phyloP scores from a whole-genome alignment of 35 echinoderm and acorn worm genomes.

The Diadema setosum region DNA sequence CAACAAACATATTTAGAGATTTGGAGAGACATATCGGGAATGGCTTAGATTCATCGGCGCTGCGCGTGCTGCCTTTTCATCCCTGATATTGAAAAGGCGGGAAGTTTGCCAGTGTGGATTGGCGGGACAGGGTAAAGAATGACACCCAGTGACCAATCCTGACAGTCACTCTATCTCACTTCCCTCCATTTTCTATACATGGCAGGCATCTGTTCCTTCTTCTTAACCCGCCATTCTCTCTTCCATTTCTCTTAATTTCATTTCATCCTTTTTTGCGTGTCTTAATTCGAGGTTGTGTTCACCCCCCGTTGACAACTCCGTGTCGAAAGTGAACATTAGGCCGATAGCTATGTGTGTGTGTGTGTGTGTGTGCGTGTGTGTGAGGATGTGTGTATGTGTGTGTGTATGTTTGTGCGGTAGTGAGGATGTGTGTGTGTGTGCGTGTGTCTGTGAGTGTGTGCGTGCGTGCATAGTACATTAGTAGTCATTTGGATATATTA shows the following conservation, averaged over 20 bases:
- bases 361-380: too few species aligned
- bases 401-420: too few species aligned
- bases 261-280: background rate
- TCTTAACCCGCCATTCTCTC: background rate
- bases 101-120: background rate
- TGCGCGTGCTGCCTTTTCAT: background rate
- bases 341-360: too few species aligned
- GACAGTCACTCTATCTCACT: slow-evolving; percentile 11
- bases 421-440: too few species aligned
- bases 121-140: background rate
- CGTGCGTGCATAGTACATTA: too few species aligned
- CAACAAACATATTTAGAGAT: slow-evolving; percentile 7
- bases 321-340: too few species aligned
- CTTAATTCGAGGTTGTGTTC: too few species aligned
- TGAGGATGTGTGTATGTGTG: too few species aligned
- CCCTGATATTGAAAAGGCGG: background rate
- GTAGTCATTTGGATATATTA: too few species aligned
- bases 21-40: background rate
- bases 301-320: too few species aligned
- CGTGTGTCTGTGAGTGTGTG: too few species aligned
- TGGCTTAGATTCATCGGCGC: background rate
- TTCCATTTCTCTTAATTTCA: background rate
- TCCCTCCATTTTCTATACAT: background rate
- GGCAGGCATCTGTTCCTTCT: background rate
- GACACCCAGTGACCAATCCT: background rate